Percentiles rank a stretch among this genome's conserved stretches.
These are phyloP conservation scores for Caerostris darwini DNA, from an alignment of 1,140 invertebrate genomes.

Conservation along the genomic window DNA sequence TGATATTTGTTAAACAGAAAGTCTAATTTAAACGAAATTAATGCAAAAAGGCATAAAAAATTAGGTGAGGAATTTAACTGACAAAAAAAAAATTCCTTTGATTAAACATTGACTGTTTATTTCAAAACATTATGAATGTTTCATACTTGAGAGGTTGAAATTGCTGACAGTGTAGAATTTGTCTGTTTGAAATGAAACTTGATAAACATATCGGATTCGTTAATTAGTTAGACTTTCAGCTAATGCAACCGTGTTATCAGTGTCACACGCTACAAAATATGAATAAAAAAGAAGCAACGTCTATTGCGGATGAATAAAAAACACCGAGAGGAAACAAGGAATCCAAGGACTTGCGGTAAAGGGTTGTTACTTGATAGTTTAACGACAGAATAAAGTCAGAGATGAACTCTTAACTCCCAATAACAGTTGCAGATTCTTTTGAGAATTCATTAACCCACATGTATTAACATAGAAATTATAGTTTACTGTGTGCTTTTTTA, in stretches of 20 bases:
- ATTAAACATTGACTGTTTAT: too few species aligned
- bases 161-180: neutral
- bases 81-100: too few species aligned
- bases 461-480: neutral
- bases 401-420: neutral
- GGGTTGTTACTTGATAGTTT: constrained; percentile 7
- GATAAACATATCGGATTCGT: neutral
- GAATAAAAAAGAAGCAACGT: neutral
- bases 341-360: constrained; percentile 26
- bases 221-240: neutral
- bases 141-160: too few species aligned
- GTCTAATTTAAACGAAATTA: too few species aligned
- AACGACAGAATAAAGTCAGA: neutral
- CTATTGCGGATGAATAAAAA: constrained; percentile 2
- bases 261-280: neutral
- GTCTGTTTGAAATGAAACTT: neutral
- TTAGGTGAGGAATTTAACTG: too few species aligned
- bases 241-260: neutral
- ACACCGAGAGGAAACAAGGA: neutral
- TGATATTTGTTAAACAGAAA: too few species aligned
- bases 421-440: neutral
- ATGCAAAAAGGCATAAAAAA: too few species aligned
- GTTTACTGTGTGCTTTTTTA: neutral
- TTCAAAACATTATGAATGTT: too few species aligned
- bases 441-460: constrained; percentile 6